These are phyloP conservation scores for Aproaerema taeniolella DNA, from an alignment of 2,888 invertebrate genomes.

Conservation along the genomic window DNA sequence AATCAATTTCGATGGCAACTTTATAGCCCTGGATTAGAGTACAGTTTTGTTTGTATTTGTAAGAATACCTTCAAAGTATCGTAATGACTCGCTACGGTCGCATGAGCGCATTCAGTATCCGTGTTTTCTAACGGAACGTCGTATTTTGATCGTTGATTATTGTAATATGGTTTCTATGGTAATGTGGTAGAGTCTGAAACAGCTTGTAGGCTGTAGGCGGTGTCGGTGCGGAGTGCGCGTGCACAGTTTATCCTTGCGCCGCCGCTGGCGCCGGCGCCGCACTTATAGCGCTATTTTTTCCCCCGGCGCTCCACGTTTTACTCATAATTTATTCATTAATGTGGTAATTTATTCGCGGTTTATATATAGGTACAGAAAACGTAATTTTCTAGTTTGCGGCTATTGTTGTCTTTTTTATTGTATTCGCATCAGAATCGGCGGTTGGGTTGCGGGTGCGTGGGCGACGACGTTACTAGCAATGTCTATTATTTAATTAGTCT, in stretches of 20 bases:
- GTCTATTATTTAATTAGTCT: slow-evolving; percentile 38
- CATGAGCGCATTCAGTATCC: slow-evolving; percentile 67
- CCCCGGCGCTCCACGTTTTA: slow-evolving; percentile 52
- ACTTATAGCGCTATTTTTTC: slow-evolving; percentile 69
- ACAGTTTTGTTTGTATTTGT: slow-evolving; percentile 48
- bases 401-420: slow-evolving; percentile 49
- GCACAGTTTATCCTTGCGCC: slow-evolving; percentile 59
- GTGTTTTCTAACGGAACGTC: slow-evolving; percentile 36
- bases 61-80: slow-evolving; percentile 60
- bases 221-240: slow-evolving; percentile 38
- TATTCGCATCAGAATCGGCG: slow-evolving; percentile 35
- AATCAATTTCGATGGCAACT: slow-evolving; percentile 42
- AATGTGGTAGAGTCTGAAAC: slow-evolving; percentile 31
- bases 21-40: slow-evolving; percentile 50
- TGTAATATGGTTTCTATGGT: slow-evolving; percentile 29
- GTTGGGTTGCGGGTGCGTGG: slow-evolving; percentile 31
- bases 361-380: slow-evolving; percentile 42
- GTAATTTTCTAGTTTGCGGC: slow-evolving; percentile 59
- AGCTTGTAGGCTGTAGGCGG: slow-evolving; percentile 27
- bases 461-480: slow-evolving; percentile 32
- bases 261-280: slow-evolving; percentile 70
- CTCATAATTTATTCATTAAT: slow-evolving; percentile 72
- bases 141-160: slow-evolving; percentile 27
- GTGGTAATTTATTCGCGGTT: slow-evolving; percentile 60
- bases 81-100: slow-evolving; percentile 73